Conservation (phyloP, 1,140 invertebrate species). For the Coelopa frigida region DNA sequence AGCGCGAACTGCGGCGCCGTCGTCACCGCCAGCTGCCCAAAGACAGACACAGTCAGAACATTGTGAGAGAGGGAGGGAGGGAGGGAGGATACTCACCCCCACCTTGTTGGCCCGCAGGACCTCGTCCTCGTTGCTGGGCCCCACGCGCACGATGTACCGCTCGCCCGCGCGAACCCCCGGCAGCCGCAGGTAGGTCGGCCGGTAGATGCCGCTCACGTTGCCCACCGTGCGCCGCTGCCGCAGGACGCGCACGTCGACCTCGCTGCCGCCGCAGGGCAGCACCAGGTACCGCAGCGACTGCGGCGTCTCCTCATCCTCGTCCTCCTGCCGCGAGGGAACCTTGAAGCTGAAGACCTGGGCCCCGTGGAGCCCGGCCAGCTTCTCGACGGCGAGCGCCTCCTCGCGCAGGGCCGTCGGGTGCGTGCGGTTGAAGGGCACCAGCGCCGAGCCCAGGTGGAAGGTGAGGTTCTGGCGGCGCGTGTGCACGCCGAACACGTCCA, state of each 20-base stretch:
- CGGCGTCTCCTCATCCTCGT: too few relatives aligned
- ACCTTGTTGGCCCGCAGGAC: slow-evolving; percentile 36
- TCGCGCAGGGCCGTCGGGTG: slow-evolving; percentile 27
- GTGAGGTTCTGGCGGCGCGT: slow-evolving; percentile 34
- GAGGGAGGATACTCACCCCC: slow-evolving; percentile 19
- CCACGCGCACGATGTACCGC: slow-evolving; percentile 33
- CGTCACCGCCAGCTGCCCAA: slow-evolving; percentile 29
- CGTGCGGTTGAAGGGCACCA: slow-evolving; percentile 34
- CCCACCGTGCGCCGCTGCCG: slow-evolving; percentile 21
- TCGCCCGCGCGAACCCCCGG: slow-evolving; percentile 23
- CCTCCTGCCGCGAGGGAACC: too few relatives aligned
- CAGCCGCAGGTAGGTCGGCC: slow-evolving; percentile 32
- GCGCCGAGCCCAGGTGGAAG: slow-evolving; percentile 24
- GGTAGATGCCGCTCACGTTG: slow-evolving; percentile 25
- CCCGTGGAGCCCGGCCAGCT: slow-evolving; percentile 32
- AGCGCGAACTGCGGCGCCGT: slow-evolving; percentile 27
- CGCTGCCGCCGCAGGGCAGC: slow-evolving; percentile 35
- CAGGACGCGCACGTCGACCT: slow-evolving; percentile 30
- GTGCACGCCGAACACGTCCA: slow-evolving; percentile 38
- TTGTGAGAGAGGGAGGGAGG: not conserved
- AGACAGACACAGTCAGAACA: not conserved
- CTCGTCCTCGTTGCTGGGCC: slow-evolving; percentile 41
- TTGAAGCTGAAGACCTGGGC: slow-evolving; percentile 40
- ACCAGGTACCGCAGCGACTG: slow-evolving; percentile 27
- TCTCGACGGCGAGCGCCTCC: slow-evolving; percentile 26